Evolutionary conservation across 2,888 invertebrate genomes (phyloP).

Genomic region (Euspilapteryx auroguttella): DNA sequence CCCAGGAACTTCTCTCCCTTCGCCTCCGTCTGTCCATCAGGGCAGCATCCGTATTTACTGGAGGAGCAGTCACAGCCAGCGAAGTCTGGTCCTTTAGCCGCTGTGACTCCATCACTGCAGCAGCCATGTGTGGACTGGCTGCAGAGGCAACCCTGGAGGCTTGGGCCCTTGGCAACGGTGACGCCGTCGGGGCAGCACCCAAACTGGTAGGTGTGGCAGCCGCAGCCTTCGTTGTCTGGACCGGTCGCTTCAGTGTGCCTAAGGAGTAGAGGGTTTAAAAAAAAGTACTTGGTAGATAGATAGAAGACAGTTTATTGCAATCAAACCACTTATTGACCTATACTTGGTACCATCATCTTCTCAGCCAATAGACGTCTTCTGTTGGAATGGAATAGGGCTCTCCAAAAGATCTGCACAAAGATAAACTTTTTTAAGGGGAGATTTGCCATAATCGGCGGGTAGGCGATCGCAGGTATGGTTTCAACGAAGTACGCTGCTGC

Average conservation of each 20-base stretch:
- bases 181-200: constrained; percentile 89
- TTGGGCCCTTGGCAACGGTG: constrained; percentile 70
- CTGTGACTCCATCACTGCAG: constrained; percentile 80
- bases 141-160: constrained; percentile 73
- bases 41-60: constrained; percentile 83
- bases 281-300: too few relatives aligned
- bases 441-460: too few relatives aligned
- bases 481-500: too few relatives aligned
- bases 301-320: too few relatives aligned
- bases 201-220: constrained; percentile 83
- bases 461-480: too few relatives aligned
- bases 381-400: too few relatives aligned
- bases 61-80: constrained; percentile 83
- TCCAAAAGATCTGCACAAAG: too few relatives aligned
- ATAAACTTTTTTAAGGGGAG: too few relatives aligned
- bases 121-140: constrained; percentile 76
- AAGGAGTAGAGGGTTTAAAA: too few relatives aligned
- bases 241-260: constrained; percentile 74
- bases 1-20: constrained; percentile 82
- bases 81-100: constrained; percentile 74
- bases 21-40: constrained; percentile 79
- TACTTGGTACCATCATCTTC: too few relatives aligned
- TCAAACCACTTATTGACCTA: too few relatives aligned
- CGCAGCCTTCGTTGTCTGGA: constrained; percentile 79
- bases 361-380: too few relatives aligned